Conservation (phyloP, 2,797 vertebrate genomes). For the Tamandua tetradactyla region DNA sequence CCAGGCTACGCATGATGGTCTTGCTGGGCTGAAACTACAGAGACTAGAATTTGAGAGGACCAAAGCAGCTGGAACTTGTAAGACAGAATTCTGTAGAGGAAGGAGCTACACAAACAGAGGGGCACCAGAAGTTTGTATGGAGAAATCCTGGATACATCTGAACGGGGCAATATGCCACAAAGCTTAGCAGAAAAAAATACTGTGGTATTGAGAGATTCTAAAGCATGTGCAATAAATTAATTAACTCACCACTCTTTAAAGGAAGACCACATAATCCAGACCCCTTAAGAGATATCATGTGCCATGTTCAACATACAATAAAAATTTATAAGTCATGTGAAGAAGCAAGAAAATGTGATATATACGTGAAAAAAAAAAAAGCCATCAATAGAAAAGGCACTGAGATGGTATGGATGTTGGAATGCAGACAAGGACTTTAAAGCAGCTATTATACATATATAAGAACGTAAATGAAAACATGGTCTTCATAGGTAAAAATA, state of each 20-base stretch:
- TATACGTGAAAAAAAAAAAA: neutral
- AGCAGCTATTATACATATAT: neutral
- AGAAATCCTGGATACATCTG: neutral
- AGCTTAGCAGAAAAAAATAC: neutral
- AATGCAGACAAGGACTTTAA: neutral
- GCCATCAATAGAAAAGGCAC: neutral
- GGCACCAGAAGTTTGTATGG: neutral
- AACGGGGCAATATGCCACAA: neutral
- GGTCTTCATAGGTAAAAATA: neutral
- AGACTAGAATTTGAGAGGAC: neutral
- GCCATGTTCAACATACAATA: neutral
- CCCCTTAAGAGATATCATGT: neutral
- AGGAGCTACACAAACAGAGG: neutral
- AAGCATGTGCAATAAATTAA: neutral
- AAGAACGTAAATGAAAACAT: conserved; percentile 13
- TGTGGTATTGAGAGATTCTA: neutral
- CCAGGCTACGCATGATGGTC: neutral
- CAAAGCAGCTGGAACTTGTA: neutral
- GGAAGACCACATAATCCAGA: neutral
- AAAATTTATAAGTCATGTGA: neutral
- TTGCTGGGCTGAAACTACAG: neutral
- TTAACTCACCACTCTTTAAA: neutral
- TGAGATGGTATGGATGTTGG: neutral
- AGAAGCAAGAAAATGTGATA: neutral
- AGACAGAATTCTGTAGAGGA: neutral